These are phyloP conservation scores for Pachliopta kotzebuea DNA, from an alignment of 2,888 invertebrate species.

Conservation along the genomic window DNA sequence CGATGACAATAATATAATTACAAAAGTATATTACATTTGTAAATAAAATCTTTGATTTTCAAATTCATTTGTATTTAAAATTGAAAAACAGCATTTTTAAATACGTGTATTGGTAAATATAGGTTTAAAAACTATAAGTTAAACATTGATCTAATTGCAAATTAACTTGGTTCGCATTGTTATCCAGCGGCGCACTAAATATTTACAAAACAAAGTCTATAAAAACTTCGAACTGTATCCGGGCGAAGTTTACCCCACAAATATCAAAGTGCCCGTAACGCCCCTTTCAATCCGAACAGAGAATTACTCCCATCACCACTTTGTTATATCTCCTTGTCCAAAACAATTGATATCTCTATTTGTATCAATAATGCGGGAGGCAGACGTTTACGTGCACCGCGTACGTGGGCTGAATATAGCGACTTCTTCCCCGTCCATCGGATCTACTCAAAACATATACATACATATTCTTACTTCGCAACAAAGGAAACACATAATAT, in stretches of 20 bases:
- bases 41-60: too few species aligned
- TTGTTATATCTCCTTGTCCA: slow-evolving; percentile 68
- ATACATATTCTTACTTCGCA: slow-evolving; percentile 41
- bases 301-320: slow-evolving; percentile 67
- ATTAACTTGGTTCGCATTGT: slow-evolving; percentile 9
- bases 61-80: too few species aligned
- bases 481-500: background rate
- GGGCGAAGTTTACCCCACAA: slow-evolving; percentile 47
- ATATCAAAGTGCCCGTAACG: slow-evolving; percentile 54
- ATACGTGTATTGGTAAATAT: too few species aligned
- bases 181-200: slow-evolving; percentile 10
- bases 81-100: too few species aligned
- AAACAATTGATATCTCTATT: slow-evolving; percentile 80
- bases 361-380: slow-evolving; percentile 77
- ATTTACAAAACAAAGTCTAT: slow-evolving; percentile 42
- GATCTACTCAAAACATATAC: slow-evolving; percentile 42
- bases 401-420: slow-evolving; percentile 71
- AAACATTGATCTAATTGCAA: slow-evolving; percentile 1
- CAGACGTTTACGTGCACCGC: slow-evolving; percentile 73
- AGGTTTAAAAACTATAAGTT: background rate
- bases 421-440: slow-evolving; percentile 41
- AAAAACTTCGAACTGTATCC: slow-evolving; percentile 54
- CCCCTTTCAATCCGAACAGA: slow-evolving; percentile 51
- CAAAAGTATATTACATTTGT: too few species aligned
- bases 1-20: too few species aligned